phyloP scores from a whole-genome alignment of 2,888 invertebrate genomes.

The Herminia tarsipennalis region DNA sequence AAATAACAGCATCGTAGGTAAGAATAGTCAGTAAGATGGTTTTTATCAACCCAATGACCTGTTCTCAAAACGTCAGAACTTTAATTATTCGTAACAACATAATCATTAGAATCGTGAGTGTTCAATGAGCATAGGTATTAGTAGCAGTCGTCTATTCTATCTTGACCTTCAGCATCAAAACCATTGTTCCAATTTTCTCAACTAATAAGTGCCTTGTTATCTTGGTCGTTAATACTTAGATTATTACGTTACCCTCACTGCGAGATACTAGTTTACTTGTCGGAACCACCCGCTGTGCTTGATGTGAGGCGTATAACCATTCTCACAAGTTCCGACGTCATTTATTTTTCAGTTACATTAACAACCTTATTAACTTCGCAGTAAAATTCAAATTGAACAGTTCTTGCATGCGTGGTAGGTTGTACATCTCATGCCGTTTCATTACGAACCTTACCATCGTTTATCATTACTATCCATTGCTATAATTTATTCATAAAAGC shows the following conservation, averaged over 20 bases:
- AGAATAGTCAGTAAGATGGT: too few species aligned
- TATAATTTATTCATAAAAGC: slow-evolving; percentile 81
- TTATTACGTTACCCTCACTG: slow-evolving; percentile 79
- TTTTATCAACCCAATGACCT: slow-evolving; percentile 46
- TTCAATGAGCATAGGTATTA: slow-evolving; percentile 74
- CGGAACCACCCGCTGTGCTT: slow-evolving; percentile 80
- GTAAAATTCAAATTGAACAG: slow-evolving; percentile 43
- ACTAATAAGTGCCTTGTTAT: slow-evolving; percentile 60
- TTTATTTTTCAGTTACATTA: slow-evolving; percentile 47
- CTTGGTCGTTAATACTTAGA: slow-evolving; percentile 71
- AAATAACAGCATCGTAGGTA: slow-evolving; percentile 10
- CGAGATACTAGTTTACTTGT: slow-evolving; percentile 79
- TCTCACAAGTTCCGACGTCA: slow-evolving; percentile 62
- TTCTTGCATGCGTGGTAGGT: slow-evolving; percentile 52
- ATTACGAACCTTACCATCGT: slow-evolving; percentile 81
- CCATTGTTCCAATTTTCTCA: slow-evolving; percentile 20
- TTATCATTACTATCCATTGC: slow-evolving; percentile 84
- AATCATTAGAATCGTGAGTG: slow-evolving; percentile 79
- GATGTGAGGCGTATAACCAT: slow-evolving; percentile 76
- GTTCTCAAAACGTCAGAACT: slow-evolving; percentile 76
- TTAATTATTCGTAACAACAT: slow-evolving; percentile 83
- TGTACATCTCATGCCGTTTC: slow-evolving; percentile 75
- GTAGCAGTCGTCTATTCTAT: slow-evolving; percentile 57
- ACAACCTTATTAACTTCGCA: slow-evolving; percentile 47
- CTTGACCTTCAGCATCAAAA: slow-evolving; percentile 40